Percentiles rank a stretch among this genome's conserved stretches.
These are phyloP conservation scores for Drosophila ohnishii DNA, from an alignment of 1,140 invertebrate species.

Conservation along the genomic window DNA sequence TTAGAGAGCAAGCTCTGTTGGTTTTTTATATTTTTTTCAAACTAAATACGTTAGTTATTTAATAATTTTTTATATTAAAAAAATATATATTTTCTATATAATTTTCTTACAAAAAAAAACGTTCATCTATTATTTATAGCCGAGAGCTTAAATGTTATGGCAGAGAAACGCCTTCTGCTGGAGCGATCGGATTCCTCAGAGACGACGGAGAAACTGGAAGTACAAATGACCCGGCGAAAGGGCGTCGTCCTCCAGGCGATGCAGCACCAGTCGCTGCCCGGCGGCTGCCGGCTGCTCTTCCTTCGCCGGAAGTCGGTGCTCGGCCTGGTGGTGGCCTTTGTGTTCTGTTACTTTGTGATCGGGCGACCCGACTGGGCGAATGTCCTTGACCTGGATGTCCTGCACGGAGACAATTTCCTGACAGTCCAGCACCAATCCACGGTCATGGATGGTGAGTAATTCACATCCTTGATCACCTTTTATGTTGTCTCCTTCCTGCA, in stretches of 20 bases:
- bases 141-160: conserved; percentile 45
- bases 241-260: not conserved
- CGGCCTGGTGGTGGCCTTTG: conserved; percentile 40
- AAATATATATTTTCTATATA: no score
- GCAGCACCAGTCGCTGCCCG: conserved; percentile 18
- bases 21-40: no score
- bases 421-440: conserved; percentile 68
- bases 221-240: conserved; percentile 4
- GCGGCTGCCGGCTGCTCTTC: conserved; percentile 18
- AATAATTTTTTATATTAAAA: no score
- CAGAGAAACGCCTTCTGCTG: conserved; percentile 52
- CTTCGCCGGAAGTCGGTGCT: conserved; percentile 51
- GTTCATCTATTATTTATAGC: not conserved
- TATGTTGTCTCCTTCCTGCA: conserved; percentile 13
- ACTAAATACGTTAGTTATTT: no score
- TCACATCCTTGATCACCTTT: not conserved
- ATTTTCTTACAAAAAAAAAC: no score
- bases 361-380: conserved; percentile 46
- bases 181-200: conserved; percentile 20
- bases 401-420: conserved; percentile 24
- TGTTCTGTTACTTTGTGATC: conserved; percentile 62
- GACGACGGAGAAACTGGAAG: conserved; percentile 22
- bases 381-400: conserved; percentile 58
- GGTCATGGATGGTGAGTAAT: conserved; percentile 72
- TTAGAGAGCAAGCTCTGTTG: no score